Percentiles rank a stretch among this genome's conserved stretches.
Conservation (phyloP, 2,113 vertebrate species). For the Progne subis region DNA sequence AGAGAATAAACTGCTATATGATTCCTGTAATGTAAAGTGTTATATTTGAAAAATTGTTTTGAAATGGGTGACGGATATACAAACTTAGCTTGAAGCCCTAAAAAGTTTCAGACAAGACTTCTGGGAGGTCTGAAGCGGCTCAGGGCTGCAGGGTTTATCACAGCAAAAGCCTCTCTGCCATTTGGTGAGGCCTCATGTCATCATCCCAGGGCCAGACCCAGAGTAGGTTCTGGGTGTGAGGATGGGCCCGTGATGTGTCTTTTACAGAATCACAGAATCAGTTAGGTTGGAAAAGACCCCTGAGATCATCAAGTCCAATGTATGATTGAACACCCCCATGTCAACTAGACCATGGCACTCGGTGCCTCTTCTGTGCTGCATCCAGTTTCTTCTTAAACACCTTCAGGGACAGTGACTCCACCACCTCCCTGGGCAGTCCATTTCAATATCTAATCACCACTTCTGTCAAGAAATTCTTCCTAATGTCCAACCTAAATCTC, state of each 20-base stretch:
- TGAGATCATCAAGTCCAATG: neutral
- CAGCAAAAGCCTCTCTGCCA: neutral
- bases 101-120: neutral
- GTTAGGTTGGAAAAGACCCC: neutral
- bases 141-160: fast-evolving
- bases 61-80: fast-evolving
- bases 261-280: neutral
- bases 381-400: neutral
- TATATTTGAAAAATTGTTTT: neutral
- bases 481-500: neutral
- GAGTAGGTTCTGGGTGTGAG: neutral
- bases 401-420: neutral
- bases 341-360: neutral
- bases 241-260: too few relatives aligned
- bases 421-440: neutral
- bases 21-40: neutral
- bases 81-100: neutral
- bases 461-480: neutral
- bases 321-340: fast-evolving
- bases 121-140: neutral
- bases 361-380: neutral
- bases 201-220: fast-evolving
- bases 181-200: neutral
- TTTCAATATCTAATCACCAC: too few relatives aligned
- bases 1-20: neutral